Base-by-base conservation (phyloP, 2,113 vertebrate species). In the Salminus brasiliensis region DNA sequence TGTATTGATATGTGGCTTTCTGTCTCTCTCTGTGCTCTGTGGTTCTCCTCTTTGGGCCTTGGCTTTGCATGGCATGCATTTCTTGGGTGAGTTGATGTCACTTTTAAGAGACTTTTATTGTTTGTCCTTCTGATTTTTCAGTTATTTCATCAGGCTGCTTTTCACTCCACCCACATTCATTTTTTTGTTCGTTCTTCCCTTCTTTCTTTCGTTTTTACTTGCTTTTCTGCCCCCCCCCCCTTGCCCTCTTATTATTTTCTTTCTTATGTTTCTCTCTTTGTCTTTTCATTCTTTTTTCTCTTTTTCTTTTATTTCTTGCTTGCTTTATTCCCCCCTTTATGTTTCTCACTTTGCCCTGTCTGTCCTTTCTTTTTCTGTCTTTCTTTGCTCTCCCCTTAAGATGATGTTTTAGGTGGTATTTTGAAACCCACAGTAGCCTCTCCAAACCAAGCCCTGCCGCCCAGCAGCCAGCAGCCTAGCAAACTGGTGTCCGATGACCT, bases 401-500 rank as follows among this genome's bases (percentile, higher is more conserved):
- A 94, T 91, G 93, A 96, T 91, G 93, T 96, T 94, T 91, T 98
- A 94, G 97, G 95, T 89, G 95, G 94, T 89, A 92, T 98, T 83
- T 94, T 98, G 84, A 97, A 97, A 95, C 97, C 97, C 74, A 96
- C 96, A 93, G 94, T 97, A 91, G 86, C 96, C 71, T 95, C 94
- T 89, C 94, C 95, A 89, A 96, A 91, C 90, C 95, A 96, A 92
- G 91, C 88, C 88, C 90, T 96, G 91, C 94, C 92, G 85, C 88
- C 86, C 84, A 93, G 92, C 87, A 92, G 91, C 86, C 94, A 94
- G 49, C 95, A 93, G 49, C 85, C 93, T 49, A 93, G 94, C 88
- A 98, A 96, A 82, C 92, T 98, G 85, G 96, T 98, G 79, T 97
- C 96, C 25, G 95, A 94, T 76, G 97, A 98, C 88, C 89, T 98